A percentile compares a stretch with the other conserved stretches of the same genome.
phyloP scores from a whole-genome alignment of 2,113 vertebrate species.

The Callopanchax toddi region DNA sequence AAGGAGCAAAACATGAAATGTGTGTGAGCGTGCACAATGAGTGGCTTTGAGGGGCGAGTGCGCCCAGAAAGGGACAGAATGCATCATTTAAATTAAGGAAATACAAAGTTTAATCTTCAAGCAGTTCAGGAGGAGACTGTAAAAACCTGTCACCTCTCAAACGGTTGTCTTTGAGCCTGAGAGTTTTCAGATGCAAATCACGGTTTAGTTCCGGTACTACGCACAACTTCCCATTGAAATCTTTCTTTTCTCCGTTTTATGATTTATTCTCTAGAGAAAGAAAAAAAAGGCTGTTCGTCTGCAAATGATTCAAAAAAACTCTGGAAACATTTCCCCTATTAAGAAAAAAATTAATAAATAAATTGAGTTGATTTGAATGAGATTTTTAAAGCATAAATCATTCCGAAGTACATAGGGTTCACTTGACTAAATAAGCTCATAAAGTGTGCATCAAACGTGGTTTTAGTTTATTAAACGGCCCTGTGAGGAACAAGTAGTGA shows the following conservation, averaged over 20 bases:
- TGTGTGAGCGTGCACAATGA: conserved; percentile 54
- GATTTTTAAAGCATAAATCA: no score
- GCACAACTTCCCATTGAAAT: conserved; percentile 80
- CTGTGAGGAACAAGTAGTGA: background rate
- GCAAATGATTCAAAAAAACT: no score
- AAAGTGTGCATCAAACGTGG: no score
- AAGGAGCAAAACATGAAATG: conserved; percentile 41
- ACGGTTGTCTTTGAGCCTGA: conserved; percentile 75
- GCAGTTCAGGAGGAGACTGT: conserved; percentile 55
- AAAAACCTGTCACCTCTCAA: conserved; percentile 68
- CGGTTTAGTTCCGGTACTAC: conserved; percentile 85
- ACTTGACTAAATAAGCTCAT: no score
- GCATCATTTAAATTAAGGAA: conserved; percentile 63
- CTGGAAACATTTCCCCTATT: no score
- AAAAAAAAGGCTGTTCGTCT: conserved; percentile 63
- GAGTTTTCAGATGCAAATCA: conserved; percentile 86
- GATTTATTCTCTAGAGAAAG: conserved; percentile 78
- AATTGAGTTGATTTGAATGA: no score
- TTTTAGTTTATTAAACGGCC: no score
- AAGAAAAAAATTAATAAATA: no score
- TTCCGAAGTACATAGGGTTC: no score
- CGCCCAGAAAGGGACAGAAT: conserved; percentile 55
- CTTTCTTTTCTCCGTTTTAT: conserved; percentile 52
- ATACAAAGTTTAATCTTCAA: conserved; percentile 62
- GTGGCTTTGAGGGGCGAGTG: conserved; percentile 53